Percentiles rank a stretch among this genome's conserved stretches.
These are phyloP conservation scores for Apis cerana DNA, from an alignment of 1,140 invertebrate species.

Conservation along the genomic window DNA sequence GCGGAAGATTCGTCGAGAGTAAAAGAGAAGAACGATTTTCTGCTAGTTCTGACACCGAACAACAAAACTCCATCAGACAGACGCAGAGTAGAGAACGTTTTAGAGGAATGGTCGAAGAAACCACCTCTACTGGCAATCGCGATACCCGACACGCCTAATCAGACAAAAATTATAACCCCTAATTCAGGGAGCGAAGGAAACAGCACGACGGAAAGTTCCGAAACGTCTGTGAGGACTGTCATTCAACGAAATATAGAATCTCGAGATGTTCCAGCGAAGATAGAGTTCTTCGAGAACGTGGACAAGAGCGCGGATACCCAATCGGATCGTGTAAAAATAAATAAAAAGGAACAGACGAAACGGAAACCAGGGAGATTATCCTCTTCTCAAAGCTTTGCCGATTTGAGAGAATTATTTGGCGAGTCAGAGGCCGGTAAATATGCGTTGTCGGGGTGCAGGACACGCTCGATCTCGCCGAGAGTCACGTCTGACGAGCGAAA, in stretches of 20 bases:
- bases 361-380: slow-evolving; percentile 62
- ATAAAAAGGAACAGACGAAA: background rate
- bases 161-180: slow-evolving; percentile 62
- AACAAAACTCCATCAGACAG: slow-evolving; percentile 70
- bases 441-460: slow-evolving; percentile 49
- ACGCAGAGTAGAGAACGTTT: slow-evolving; percentile 77
- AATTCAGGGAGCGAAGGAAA: slow-evolving; percentile 84
- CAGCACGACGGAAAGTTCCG: slow-evolving; percentile 84
- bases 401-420: slow-evolving; percentile 90
- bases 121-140: slow-evolving; percentile 61
- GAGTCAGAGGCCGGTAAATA: slow-evolving; percentile 82
- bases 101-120: slow-evolving; percentile 79
- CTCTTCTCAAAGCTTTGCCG: slow-evolving; percentile 86
- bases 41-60: slow-evolving; percentile 81
- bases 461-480: slow-evolving; percentile 69
- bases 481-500: slow-evolving; percentile 50
- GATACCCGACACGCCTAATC: slow-evolving; percentile 68
- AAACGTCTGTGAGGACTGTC: slow-evolving; percentile 85
- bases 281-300: slow-evolving; percentile 90
- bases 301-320: slow-evolving; percentile 65
- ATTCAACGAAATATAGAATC: slow-evolving; percentile 79
- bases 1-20: slow-evolving; percentile 70
- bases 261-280: slow-evolving; percentile 86
- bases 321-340: slow-evolving; percentile 40
- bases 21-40: slow-evolving; percentile 78